Percentiles rank a stretch among this genome's conserved stretches.
phyloP scores from a whole-genome alignment of 2,797 vertebrate species.

The Carduelis carduelis region DNA sequence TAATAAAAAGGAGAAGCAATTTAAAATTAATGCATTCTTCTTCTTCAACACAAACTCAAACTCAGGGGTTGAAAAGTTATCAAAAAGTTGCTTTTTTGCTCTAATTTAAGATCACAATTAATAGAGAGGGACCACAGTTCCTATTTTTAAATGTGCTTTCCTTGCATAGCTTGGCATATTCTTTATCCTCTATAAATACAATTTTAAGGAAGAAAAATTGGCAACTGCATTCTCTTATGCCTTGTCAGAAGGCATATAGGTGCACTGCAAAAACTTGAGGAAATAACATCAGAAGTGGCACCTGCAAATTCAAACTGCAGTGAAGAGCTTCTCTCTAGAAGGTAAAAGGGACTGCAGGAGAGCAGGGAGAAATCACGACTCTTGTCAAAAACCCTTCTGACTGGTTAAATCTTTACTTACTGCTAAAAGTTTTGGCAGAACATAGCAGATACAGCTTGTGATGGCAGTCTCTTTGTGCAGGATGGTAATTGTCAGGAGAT shows the following conservation, averaged over 20 bases:
- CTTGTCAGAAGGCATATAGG: background rate
- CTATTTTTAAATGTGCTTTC: background rate
- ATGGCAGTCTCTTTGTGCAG: background rate
- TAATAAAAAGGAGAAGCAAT: background rate
- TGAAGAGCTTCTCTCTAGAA: background rate
- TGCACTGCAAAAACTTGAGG: background rate
- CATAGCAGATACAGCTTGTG: background rate
- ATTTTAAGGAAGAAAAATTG: background rate
- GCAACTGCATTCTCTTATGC: background rate
- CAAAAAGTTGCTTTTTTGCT: background rate
- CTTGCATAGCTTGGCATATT: background rate
- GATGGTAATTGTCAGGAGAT: background rate
- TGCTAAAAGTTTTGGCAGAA: background rate
- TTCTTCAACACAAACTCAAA: background rate
- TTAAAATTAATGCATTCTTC: background rate
- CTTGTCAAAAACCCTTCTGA: background rate
- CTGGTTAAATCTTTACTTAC: background rate
- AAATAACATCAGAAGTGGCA: background rate
- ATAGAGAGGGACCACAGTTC: background rate
- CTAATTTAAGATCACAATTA: background rate
- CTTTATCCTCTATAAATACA: background rate
- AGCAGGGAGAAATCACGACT: background rate
- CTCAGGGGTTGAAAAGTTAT: background rate
- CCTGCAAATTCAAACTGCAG: background rate
- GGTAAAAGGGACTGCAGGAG: background rate